A percentile compares a stretch with the other conserved stretches of the same genome.
Evolutionary conservation across 2,888 invertebrate genomes (phyloP).

Genomic region (Cephus rjabovi): DNA sequence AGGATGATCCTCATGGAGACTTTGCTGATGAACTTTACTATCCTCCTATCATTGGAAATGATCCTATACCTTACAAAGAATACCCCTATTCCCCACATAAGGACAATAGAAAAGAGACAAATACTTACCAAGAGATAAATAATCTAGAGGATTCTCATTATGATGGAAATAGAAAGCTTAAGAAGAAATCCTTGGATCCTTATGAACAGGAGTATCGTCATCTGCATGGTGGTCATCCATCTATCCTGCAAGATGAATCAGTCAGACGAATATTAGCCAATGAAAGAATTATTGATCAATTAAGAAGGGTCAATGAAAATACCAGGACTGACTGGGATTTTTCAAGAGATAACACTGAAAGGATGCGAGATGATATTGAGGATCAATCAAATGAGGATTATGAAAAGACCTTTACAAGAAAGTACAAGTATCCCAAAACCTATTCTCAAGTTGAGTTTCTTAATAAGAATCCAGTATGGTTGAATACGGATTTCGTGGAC

Average conservation of each 20-base stretch:
- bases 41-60: conserved; percentile 71
- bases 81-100: conserved; percentile 17
- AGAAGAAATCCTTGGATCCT: conserved; percentile 11
- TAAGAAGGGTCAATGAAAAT: conserved; percentile 15
- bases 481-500: conserved; percentile 17
- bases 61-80: conserved; percentile 24
- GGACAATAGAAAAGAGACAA: conserved; percentile 17
- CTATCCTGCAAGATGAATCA: not conserved
- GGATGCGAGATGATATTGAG: not conserved
- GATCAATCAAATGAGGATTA: conserved; percentile 33
- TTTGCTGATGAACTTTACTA: conserved; percentile 87
- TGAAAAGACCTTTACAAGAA: conserved; percentile 44
- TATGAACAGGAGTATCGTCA: not conserved
- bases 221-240: not conserved
- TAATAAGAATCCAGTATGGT: conserved; percentile 5
- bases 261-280: conserved; percentile 9
- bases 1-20: conserved; percentile 73
- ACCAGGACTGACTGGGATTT: conserved; percentile 11
- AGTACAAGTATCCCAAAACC: conserved; percentile 40
- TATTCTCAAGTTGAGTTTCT: conserved; percentile 21
- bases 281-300: conserved; percentile 19
- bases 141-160: conserved; percentile 1
- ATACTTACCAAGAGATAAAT: conserved; percentile 2
- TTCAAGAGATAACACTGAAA: not conserved
- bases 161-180: not conserved